Percentiles rank a stretch among this genome's conserved stretches.
phyloP scores from a whole-genome alignment of 2,888 invertebrate genomes.

The Aporophyla lueneburgensis region DNA sequence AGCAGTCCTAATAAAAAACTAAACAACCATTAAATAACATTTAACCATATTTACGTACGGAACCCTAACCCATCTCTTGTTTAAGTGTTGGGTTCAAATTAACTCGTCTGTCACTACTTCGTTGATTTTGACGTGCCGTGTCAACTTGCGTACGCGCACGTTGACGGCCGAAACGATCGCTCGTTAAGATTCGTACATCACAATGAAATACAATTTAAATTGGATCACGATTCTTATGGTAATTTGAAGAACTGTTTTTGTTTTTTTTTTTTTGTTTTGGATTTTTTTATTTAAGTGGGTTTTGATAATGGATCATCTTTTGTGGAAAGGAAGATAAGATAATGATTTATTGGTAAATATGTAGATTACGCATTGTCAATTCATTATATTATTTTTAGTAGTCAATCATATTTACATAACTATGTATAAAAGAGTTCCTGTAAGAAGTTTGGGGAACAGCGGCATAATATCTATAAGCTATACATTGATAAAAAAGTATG shows the following conservation, averaged over 20 bases:
- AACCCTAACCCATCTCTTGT: slow-evolving; percentile 65
- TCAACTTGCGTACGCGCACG: slow-evolving; percentile 77
- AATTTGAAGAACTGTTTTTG: slow-evolving; percentile 48
- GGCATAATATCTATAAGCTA: too few species aligned
- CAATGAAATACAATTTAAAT: slow-evolving; percentile 76
- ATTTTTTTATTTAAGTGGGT: neutral
- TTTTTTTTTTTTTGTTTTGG: too few species aligned
- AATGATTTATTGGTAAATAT: too few species aligned
- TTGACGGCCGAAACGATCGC: slow-evolving; percentile 78
- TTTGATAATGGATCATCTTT: neutral
- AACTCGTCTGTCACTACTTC: slow-evolving; percentile 86
- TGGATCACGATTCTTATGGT: slow-evolving; percentile 75
- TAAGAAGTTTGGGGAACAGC: too few species aligned
- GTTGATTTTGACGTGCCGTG: slow-evolving; percentile 84
- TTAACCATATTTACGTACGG: slow-evolving; percentile 31
- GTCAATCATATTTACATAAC: too few species aligned
- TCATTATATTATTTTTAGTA: neutral
- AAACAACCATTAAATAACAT: neutral
- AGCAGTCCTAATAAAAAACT: neutral
- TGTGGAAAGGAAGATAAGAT: neutral
- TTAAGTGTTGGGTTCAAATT: slow-evolving; percentile 82
- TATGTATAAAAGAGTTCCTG: too few species aligned
- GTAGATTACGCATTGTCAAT: neutral
- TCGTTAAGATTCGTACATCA: slow-evolving; percentile 63
- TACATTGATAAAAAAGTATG: too few species aligned